Percentiles rank a stretch among this genome's conserved stretches.
Conservation (phyloP, 2,888 invertebrate genomes). For the Macrosoma leucophasiata region DNA sequence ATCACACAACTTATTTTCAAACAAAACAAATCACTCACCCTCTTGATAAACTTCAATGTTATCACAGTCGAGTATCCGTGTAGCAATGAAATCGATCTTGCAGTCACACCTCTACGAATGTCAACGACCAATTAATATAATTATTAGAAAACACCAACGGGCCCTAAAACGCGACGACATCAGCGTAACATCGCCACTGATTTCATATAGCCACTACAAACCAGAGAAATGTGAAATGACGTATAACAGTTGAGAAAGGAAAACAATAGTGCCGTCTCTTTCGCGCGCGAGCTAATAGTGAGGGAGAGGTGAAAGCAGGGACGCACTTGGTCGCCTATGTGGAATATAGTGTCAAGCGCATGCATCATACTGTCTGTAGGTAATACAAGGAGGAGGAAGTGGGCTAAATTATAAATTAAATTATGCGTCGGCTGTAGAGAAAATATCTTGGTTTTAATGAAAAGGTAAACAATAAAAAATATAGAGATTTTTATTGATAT, state of each 20-base stretch:
- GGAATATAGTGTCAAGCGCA: slow-evolving; percentile 64
- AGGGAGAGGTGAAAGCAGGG: slow-evolving; percentile 50
- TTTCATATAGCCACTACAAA: slow-evolving; percentile 45
- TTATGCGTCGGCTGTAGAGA: too few species aligned
- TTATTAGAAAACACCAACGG: slow-evolving; percentile 43
- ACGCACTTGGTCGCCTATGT: slow-evolving; percentile 62
- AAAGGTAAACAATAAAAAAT: too few species aligned
- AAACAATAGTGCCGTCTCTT: slow-evolving; percentile 52
- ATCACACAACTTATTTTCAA: too few species aligned
- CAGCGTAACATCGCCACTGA: slow-evolving; percentile 59
- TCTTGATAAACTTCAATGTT: slow-evolving; percentile 33
- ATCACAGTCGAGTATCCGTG: slow-evolving; percentile 20
- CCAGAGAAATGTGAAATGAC: slow-evolving; percentile 67
- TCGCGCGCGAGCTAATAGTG: slow-evolving; percentile 37
- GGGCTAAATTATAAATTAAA: not conserved
- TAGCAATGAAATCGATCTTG: slow-evolving; percentile 23
- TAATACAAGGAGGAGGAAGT: not conserved
- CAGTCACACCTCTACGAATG: slow-evolving; percentile 38
- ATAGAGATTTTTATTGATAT: not conserved
- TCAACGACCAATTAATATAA: slow-evolving; percentile 47
- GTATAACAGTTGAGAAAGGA: slow-evolving; percentile 62
- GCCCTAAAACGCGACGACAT: slow-evolving; percentile 59
- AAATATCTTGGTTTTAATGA: too few species aligned
- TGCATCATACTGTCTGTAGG: slow-evolving; percentile 2
- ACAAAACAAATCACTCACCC: slow-evolving; percentile 34